These are phyloP conservation scores for Perca fluviatilis DNA, from an alignment of 2,113 vertebrate species.

Conservation along the genomic window DNA sequence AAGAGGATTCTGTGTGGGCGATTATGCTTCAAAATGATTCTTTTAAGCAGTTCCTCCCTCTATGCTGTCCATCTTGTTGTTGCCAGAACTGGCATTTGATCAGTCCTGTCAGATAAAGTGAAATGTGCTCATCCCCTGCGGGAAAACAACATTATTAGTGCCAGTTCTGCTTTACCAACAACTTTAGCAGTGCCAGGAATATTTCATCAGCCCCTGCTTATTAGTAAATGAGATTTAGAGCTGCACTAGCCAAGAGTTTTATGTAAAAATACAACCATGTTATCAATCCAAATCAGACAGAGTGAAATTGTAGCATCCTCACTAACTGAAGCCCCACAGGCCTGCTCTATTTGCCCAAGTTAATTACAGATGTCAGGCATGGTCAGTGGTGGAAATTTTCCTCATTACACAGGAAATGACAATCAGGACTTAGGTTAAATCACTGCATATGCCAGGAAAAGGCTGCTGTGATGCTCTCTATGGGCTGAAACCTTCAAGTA, in stretches of 20 bases:
- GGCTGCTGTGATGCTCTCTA: background rate
- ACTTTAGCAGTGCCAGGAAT: slow-evolving; percentile 37
- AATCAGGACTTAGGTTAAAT: slow-evolving; percentile 40
- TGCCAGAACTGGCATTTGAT: slow-evolving; percentile 67
- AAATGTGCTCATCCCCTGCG: slow-evolving; percentile 54
- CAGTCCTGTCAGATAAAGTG: slow-evolving; percentile 61
- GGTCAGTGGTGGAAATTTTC: slow-evolving; percentile 53
- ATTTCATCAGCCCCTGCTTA: slow-evolving; percentile 66
- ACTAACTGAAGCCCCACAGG: slow-evolving; percentile 24
- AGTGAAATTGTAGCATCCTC: slow-evolving; percentile 26
- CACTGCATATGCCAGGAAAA: slow-evolving; percentile 22
- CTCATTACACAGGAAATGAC: slow-evolving; percentile 58
- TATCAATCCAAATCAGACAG: slow-evolving; percentile 60
- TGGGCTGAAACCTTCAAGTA: background rate
- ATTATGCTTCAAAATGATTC: slow-evolving; percentile 46
- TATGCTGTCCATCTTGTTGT: slow-evolving; percentile 42
- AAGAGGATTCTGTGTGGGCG: slow-evolving; percentile 51
- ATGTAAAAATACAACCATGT: slow-evolving; percentile 36
- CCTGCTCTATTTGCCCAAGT: slow-evolving; percentile 41
- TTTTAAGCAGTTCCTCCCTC: slow-evolving; percentile 40
- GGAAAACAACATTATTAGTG: slow-evolving; percentile 55
- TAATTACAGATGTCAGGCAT: slow-evolving; percentile 70
- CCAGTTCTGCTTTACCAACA: slow-evolving; percentile 58
- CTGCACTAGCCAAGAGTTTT: slow-evolving; percentile 48
- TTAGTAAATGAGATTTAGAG: slow-evolving; percentile 60